Percentiles rank a stretch among this genome's conserved stretches.
Evolutionary conservation across 2,113 vertebrate species (phyloP).

Genomic region (Lontra canadensis): DNA sequence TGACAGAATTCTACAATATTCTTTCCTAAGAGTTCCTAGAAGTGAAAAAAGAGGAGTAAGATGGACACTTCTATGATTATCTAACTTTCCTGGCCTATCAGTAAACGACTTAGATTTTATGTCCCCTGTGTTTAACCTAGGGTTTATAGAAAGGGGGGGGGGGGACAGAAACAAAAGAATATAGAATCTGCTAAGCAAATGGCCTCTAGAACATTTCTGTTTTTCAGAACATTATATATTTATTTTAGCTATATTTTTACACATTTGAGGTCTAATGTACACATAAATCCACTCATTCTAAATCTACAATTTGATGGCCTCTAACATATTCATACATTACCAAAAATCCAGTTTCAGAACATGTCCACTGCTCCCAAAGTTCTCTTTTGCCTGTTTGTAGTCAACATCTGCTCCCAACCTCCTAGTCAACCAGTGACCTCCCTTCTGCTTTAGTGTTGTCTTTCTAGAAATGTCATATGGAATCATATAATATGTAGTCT

Average conservation of each 20-base stretch:
- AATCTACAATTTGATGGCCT: neutral
- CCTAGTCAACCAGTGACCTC: neutral
- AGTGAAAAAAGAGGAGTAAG: conserved; percentile 44
- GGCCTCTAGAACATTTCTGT: neutral
- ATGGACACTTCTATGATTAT: neutral
- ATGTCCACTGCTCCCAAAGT: neutral
- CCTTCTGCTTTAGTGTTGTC: neutral
- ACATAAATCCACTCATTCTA: neutral
- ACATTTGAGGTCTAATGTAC: neutral
- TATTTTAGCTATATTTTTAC: conserved; percentile 14
- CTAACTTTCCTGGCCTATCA: neutral
- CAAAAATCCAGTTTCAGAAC: neutral
- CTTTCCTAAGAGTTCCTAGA: conserved; percentile 96
- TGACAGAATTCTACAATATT: conserved; percentile 96
- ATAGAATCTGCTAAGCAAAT: neutral
- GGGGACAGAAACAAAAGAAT: neutral
- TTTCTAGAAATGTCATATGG: conserved; percentile 34
- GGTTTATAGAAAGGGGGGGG: neutral
- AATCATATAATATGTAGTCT: neutral
- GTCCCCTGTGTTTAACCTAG: conserved; percentile 34
- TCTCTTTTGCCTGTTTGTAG: neutral
- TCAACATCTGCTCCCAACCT: neutral
- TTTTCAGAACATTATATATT: neutral
- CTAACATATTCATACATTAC: neutral
- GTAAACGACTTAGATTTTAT: neutral